A percentile compares a stretch with the other conserved stretches of the same genome.
Conservation (phyloP, 2,888 invertebrate species). For the Plebejus melissa region DNA sequence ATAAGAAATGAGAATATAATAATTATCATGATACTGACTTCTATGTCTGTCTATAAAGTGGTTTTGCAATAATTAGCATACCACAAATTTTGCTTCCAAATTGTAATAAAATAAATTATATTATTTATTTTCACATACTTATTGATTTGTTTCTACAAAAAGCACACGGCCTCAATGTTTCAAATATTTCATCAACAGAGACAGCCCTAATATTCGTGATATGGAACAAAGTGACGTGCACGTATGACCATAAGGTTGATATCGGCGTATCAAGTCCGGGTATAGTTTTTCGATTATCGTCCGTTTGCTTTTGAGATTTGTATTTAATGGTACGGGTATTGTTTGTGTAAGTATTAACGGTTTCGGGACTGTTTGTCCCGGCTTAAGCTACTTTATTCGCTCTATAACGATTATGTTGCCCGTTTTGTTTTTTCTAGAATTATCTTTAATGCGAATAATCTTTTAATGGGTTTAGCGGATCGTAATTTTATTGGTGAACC, state of each 20-base stretch:
- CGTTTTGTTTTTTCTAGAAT: background rate
- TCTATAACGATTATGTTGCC: conserved; percentile 19
- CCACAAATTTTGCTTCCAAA: too few species aligned
- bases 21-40: too few species aligned
- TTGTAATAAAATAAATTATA: too few species aligned
- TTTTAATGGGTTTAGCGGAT: background rate
- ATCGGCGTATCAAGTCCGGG: background rate
- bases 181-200: background rate
- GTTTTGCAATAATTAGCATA: too few species aligned
- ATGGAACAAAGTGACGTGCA: background rate
- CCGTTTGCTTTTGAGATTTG: conserved; percentile 39
- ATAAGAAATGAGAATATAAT: too few species aligned
- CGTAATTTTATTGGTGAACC: background rate
- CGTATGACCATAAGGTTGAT: conserved; percentile 18
- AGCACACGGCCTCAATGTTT: too few species aligned
- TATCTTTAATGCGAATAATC: conserved; percentile 10
- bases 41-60: too few species aligned
- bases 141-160: too few species aligned
- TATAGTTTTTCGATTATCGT: conserved; percentile 39
- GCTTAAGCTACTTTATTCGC: conserved; percentile 27
- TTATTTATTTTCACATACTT: too few species aligned
- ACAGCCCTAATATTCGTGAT: conserved; percentile 1
- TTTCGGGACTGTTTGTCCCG: conserved; percentile 28
- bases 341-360: conserved; percentile 35
- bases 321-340: conserved; percentile 38